These are phyloP conservation scores for Poecilia latipinna DNA, from an alignment of 2,113 vertebrate species.

Conservation along the genomic window DNA sequence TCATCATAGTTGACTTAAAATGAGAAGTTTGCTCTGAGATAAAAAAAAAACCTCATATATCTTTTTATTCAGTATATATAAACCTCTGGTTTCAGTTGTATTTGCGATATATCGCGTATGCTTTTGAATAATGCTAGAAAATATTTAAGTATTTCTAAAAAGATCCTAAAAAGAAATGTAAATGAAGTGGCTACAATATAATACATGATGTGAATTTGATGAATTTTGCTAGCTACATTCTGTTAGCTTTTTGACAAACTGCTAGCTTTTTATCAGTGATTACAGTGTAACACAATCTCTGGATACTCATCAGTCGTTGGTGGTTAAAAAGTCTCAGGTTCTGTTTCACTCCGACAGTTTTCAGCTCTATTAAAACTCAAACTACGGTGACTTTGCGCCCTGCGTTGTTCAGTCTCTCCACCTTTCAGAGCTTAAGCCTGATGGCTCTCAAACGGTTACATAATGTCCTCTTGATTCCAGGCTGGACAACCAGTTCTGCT, in stretches of 20 bases:
- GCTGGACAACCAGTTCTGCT: slow-evolving; percentile 21
- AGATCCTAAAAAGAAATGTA: neutral
- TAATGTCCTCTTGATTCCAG: slow-evolving; percentile 42
- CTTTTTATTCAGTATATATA: no score
- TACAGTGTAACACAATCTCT: neutral
- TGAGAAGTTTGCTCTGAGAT: no score
- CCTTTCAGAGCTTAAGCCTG: slow-evolving; percentile 52
- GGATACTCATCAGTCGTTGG: neutral
- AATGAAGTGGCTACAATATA: neutral
- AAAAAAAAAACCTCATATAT: no score
- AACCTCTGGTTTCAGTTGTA: no score
- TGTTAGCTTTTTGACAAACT: neutral
- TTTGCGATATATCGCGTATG: no score
- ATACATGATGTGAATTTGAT: neutral
- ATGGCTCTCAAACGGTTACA: slow-evolving; percentile 45
- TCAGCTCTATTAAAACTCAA: neutral
- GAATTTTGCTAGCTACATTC: neutral
- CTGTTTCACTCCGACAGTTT: neutral
- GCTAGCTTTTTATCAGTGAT: neutral
- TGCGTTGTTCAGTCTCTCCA: slow-evolving; percentile 13
- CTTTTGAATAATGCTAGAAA: no score
- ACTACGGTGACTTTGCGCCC: no score
- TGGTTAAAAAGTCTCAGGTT: slow-evolving; percentile 42
- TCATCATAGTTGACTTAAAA: no score
- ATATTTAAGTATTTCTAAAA: no score